Evolutionary conservation across 2,888 invertebrate genomes (phyloP), one percentile per base, ranked within the genome.

Genomic region (Hetaerina titia): DNA sequence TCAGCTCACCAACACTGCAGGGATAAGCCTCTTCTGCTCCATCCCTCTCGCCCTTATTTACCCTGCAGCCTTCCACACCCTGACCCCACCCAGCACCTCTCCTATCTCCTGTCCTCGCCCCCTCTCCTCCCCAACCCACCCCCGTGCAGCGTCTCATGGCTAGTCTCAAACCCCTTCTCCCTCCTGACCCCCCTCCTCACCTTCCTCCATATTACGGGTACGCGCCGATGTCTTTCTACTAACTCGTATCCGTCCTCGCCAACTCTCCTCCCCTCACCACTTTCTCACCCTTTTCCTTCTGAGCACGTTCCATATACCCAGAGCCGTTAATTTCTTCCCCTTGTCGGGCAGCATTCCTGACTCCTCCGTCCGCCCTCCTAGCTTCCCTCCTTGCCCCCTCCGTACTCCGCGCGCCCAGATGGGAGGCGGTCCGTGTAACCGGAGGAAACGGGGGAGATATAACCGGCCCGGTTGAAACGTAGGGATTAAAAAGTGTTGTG

Each of bases 251-350:
- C 81, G 31, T 81, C 89, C n/a, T 17, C 56, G 25, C 87, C 74
- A 25, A 8, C 8, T 22, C 60, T 17, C 60, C 17, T 17, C 17
- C 60, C 17, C 60, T 60, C 60, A 15, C 60, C 45, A 45, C 31
- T 31, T 31, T 60, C 31, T 7, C 89, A 92, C 64, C 63, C 63
- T 64, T 56, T 69, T 92, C 69, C 92, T 92, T 92, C 92, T 92
- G 92, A 92, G 92, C 92, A 92, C 92, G 92, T 92, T 92, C 92
- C 92, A 92, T 64, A 92, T 31, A 92, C 92, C 64, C 92, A 9
- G 81, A 69, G 92, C 92, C 92, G 92, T 92, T 92, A 92, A 92
- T 92, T 92, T 92, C 92, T 69, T 92, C 92, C 92, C 69, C 69
- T 92, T 92, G 63, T 56, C 69, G 69, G 64, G 69, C 45, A n/a